These are phyloP conservation scores for Tridacna gigas DNA, from an alignment of 2,888 invertebrate species.

Conservation along the genomic window DNA sequence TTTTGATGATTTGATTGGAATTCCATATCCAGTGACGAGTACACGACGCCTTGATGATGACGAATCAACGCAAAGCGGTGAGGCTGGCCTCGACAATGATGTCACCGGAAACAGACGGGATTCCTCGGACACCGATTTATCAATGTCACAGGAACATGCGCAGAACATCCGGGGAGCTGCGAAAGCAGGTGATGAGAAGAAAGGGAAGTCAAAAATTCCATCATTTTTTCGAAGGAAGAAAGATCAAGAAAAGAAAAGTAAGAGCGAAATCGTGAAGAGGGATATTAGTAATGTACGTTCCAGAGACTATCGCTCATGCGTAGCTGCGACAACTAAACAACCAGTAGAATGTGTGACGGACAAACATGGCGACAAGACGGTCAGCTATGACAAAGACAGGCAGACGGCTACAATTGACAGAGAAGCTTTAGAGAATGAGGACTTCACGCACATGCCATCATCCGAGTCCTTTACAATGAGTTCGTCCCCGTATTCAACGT, in stretches of 20 bases:
- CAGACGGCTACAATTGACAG: background rate
- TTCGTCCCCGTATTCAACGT: no score
- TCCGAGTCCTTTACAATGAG: no score
- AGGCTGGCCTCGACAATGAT: background rate
- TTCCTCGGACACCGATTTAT: no score
- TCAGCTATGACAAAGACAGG: background rate
- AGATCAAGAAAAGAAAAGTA: background rate
- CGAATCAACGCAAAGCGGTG: background rate
- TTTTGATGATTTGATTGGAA: background rate
- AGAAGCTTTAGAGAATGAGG: slow-evolving; percentile 1
- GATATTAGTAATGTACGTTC: background rate
- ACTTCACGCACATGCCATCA: background rate
- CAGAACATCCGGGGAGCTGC: no score
- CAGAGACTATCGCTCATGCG: background rate
- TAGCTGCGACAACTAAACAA: background rate
- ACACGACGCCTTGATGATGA: slow-evolving; percentile 1
- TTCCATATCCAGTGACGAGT: background rate
- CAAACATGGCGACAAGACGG: background rate
- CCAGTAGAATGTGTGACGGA: background rate
- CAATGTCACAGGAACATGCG: no score
- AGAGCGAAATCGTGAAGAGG: background rate
- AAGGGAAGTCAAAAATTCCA: background rate
- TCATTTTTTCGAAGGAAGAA: background rate
- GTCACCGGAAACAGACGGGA: background rate
- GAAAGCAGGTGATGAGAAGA: no score